These are phyloP conservation scores for Nesogale talazaci DNA, from an alignment of 2,113 vertebrate genomes.

Conservation along the genomic window DNA sequence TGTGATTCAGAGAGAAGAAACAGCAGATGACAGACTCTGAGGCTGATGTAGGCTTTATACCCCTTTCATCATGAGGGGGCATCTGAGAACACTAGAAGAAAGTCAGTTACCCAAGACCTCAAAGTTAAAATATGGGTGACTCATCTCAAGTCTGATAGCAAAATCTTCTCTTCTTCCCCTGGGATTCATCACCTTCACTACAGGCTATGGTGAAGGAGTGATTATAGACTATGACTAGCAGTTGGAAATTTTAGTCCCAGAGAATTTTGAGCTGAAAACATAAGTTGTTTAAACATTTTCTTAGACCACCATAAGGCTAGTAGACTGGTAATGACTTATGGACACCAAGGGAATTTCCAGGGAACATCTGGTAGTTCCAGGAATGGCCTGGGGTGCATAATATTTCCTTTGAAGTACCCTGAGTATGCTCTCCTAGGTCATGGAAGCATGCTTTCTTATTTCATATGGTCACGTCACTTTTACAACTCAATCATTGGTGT, in stretches of 20 bases:
- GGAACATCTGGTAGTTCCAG: background rate
- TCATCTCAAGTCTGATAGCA: background rate
- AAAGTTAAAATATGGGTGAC: background rate
- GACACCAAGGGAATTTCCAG: background rate
- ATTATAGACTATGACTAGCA: background rate
- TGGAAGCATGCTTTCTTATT: background rate
- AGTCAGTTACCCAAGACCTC: background rate
- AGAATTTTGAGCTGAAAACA: slow-evolving; percentile 29
- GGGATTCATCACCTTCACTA: background rate
- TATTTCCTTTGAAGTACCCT: no score
- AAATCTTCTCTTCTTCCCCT: background rate
- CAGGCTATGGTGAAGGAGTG: background rate
- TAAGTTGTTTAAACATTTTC: no score
- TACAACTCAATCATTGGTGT: background rate
- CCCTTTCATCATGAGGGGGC: background rate
- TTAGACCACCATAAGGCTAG: no score
- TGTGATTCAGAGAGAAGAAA: no score
- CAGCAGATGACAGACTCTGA: background rate
- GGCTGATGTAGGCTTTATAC: background rate
- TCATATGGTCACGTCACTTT: background rate
- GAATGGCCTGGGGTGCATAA: background rate
- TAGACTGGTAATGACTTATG: background rate
- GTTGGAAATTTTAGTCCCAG: background rate
- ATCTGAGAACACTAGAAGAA: no score
- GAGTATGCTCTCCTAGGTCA: background rate